A percentile compares a stretch with the other conserved stretches of the same genome.
Conservation (phyloP, 2,113 vertebrate species). For the Rhea americana region DNA sequence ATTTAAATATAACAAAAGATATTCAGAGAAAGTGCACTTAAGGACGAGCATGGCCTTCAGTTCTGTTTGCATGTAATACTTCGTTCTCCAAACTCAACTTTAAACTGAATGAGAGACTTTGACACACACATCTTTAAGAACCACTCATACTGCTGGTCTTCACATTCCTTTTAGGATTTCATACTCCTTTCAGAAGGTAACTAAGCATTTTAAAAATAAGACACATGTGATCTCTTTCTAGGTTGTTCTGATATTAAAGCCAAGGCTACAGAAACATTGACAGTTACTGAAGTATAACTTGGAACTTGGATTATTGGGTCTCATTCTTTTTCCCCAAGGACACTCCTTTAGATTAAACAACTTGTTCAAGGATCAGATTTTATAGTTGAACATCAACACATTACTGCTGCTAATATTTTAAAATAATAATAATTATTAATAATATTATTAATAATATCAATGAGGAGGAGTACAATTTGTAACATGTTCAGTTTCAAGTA, state of each 20-base stretch:
- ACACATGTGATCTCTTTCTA: background rate
- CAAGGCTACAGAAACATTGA: background rate
- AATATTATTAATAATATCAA: too few relatives aligned
- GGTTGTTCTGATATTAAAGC: background rate
- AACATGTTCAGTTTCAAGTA: background rate
- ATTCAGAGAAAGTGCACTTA: background rate
- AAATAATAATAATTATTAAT: rapidly evolving
- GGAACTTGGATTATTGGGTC: background rate
- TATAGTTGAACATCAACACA: background rate
- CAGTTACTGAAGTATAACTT: background rate
- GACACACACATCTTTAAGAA: background rate
- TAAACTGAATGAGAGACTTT: background rate
- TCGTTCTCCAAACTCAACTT: background rate
- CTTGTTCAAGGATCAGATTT: background rate
- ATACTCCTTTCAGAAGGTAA: background rate
- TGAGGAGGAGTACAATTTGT: too few relatives aligned
- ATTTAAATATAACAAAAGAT: background rate
- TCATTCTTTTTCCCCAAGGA: background rate
- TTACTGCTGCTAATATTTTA: background rate
- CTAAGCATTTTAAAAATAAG: background rate
- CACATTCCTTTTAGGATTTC: background rate
- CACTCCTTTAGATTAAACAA: background rate
- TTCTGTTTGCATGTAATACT: background rate
- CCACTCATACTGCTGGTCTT: background rate
- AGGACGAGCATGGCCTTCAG: background rate